Conservation (phyloP, 2,888 invertebrate species). For the Sminthurides aquaticus region DNA sequence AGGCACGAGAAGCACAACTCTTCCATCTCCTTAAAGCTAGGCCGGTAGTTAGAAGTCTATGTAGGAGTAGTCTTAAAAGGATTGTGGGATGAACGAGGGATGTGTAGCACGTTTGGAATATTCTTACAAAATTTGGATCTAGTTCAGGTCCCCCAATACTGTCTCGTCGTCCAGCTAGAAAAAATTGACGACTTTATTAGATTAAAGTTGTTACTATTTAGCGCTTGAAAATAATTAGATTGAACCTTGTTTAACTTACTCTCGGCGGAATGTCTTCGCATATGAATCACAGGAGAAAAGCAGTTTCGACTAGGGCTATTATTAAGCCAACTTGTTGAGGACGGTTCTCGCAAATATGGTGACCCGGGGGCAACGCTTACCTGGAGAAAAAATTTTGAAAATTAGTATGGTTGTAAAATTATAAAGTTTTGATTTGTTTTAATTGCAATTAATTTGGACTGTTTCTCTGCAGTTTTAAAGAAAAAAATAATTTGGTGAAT, state of each 20-base stretch:
- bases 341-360: slow-evolving; percentile 41
- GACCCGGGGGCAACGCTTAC: slow-evolving; percentile 39
- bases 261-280: slow-evolving; percentile 42
- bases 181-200: not conserved
- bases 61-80: slow-evolving; percentile 52
- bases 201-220: not conserved
- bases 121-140: slow-evolving; percentile 46
- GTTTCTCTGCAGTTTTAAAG: too few species aligned
- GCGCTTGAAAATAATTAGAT: too few species aligned
- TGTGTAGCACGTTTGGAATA: slow-evolving; percentile 50
- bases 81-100: slow-evolving; percentile 54
- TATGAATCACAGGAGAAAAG: slow-evolving; percentile 37
- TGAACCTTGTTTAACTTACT: slow-evolving; percentile 28
- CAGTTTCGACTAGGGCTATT: slow-evolving; percentile 42
- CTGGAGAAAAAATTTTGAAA: slow-evolving; percentile 16
- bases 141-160: slow-evolving; percentile 43
- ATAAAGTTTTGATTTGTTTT: too few species aligned
- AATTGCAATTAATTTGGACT: too few species aligned
- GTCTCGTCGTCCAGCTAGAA: slow-evolving; percentile 37
- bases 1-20: slow-evolving; percentile 49
- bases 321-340: slow-evolving; percentile 41
- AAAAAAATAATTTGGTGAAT: too few species aligned
- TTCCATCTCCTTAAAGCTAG: slow-evolving; percentile 50
- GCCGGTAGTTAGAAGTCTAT: slow-evolving; percentile 53
- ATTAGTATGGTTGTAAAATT: too few species aligned